A percentile compares a stretch with the other conserved stretches of the same genome.
Conservation (phyloP, 2,113 vertebrate species). For the Diglossa brunneiventris region DNA sequence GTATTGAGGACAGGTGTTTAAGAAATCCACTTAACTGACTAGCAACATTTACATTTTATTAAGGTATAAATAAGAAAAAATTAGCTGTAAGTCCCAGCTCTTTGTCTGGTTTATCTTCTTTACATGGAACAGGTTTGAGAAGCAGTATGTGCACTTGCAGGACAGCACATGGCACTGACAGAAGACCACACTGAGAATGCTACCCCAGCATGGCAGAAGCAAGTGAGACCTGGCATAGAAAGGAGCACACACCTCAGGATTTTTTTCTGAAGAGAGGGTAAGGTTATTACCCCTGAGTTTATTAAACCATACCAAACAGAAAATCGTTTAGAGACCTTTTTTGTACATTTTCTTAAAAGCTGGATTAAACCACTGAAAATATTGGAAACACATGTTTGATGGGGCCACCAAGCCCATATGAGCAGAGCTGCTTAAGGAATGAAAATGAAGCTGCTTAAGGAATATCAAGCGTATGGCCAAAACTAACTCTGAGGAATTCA, state of each 20-base stretch:
- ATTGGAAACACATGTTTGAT: slow-evolving; percentile 44
- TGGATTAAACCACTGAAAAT: slow-evolving; percentile 11
- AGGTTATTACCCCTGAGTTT: neutral
- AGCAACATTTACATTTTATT: neutral
- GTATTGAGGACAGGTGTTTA: neutral
- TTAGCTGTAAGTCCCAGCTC: neutral
- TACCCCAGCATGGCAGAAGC: neutral
- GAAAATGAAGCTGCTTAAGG: slow-evolving; percentile 6
- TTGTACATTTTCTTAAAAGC: neutral
- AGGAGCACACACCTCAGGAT: neutral
- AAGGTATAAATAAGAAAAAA: neutral
- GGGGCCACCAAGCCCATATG: neutral
- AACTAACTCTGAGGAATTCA: slow-evolving; percentile 1
- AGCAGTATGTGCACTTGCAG: neutral
- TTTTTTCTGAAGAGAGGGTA: neutral
- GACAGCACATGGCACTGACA: neutral
- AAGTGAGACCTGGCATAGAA: accelerated
- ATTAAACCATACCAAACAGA: neutral
- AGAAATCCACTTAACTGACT: neutral
- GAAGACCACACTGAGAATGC: neutral
- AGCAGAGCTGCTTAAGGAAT: neutral
- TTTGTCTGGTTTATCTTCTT: neutral
- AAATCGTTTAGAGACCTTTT: neutral
- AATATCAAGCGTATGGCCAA: neutral
- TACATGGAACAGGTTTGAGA: neutral